These are phyloP conservation scores for Choristoneura fumiferana DNA, from an alignment of 1,140 invertebrate species.

Conservation along the genomic window DNA sequence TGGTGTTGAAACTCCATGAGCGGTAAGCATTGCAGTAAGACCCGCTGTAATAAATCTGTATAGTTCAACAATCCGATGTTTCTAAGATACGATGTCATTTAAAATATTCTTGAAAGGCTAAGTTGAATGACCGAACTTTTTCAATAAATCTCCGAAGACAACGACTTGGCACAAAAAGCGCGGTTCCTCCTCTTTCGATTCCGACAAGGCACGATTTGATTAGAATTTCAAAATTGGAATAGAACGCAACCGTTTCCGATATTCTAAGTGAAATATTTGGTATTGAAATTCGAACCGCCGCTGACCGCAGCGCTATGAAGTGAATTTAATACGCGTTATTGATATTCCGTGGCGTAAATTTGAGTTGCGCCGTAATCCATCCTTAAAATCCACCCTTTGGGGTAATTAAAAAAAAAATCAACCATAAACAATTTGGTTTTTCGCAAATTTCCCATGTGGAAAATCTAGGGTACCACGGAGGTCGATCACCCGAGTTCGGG, in stretches of 20 bases:
- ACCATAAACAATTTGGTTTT: conserved; percentile 33
- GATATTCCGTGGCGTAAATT: not conserved
- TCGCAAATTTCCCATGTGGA: conserved; percentile 66
- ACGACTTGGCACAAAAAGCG: conserved; percentile 20
- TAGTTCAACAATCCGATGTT: no score
- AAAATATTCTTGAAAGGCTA: conserved; percentile 1
- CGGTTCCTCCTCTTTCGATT: conserved; percentile 26
- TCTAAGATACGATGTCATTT: no score
- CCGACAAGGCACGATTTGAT: conserved; percentile 26
- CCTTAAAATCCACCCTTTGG: not conserved
- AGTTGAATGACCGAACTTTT: conserved; percentile 49
- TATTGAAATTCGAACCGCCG: conserved; percentile 3
- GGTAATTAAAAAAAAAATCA: conserved; percentile 23
- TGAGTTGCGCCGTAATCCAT: not conserved
- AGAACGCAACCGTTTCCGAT: conserved; percentile 10
- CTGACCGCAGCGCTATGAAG: conserved; percentile 6
- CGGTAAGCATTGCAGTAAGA: no score
- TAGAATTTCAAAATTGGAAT: conserved; percentile 30
- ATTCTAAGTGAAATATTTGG: not conserved
- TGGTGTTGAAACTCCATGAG: no score
- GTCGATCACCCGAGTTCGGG: conserved; percentile 60
- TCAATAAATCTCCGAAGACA: conserved; percentile 49
- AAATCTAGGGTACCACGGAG: conserved; percentile 50
- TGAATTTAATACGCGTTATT: conserved; percentile 16
- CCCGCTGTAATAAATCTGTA: no score